Evolutionary conservation across 2,888 invertebrate species (phyloP).

Genomic region (Ashinkailepas kermadecensis): DNA sequence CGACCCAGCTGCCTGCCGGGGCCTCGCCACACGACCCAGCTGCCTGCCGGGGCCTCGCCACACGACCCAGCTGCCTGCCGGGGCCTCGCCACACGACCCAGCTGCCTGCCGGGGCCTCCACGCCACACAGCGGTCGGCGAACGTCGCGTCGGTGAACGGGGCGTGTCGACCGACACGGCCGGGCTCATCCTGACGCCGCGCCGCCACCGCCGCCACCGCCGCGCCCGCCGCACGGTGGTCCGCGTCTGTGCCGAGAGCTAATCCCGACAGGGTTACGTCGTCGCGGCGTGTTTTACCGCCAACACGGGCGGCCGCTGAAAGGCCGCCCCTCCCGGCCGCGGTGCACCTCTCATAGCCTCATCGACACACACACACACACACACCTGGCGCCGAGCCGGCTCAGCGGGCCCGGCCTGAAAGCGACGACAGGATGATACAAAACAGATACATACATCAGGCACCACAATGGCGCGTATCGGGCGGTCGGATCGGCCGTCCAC

Average conservation of each 20-base stretch:
- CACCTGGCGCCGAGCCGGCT: not conserved
- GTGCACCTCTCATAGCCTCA: not conserved
- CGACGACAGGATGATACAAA: conserved; percentile 15
- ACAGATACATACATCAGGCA: conserved; percentile 19
- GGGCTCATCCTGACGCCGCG: no score
- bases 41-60: no score
- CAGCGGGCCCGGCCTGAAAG: not conserved
- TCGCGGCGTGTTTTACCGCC: not conserved
- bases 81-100: no score
- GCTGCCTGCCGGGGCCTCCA: no score
- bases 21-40: no score
- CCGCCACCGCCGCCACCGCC: no score
- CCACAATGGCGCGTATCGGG: not conserved
- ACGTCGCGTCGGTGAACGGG: no score
- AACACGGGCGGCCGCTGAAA: not conserved
- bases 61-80: no score
- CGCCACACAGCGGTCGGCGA: no score
- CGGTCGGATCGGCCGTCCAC: not conserved
- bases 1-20: no score
- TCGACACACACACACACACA: not conserved
- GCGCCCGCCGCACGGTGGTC: no score
- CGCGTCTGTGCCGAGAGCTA: not conserved
- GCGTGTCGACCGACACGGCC: no score
- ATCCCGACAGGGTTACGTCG: not conserved
- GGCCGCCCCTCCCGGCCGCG: not conserved